A percentile compares a stretch with the other conserved stretches of the same genome.
These are phyloP conservation scores for Phymatocera aterrima DNA, from an alignment of 2,888 invertebrate species.

Conservation along the genomic window DNA sequence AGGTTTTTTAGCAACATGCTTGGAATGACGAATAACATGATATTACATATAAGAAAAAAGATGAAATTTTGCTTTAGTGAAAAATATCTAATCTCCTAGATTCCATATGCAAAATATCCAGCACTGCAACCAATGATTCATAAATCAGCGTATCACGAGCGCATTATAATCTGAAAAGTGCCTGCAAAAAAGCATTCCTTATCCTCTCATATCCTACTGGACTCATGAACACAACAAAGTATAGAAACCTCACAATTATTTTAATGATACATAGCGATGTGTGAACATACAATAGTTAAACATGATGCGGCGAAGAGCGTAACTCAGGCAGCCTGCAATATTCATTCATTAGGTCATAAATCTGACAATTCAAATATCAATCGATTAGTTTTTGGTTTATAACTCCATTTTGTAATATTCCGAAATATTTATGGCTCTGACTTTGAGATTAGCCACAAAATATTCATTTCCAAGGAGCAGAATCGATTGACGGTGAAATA, in stretches of 20 bases:
- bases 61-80: neutral
- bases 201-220: neutral
- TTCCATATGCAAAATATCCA: neutral
- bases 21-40: neutral
- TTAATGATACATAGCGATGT: neutral
- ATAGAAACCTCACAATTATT: conserved; percentile 16
- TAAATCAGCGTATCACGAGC: neutral
- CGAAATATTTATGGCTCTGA: neutral
- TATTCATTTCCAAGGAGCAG: neutral
- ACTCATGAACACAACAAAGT: neutral
- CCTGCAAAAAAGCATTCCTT: neutral
- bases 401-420: neutral
- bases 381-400: neutral
- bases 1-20: neutral
- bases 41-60: too few relatives aligned
- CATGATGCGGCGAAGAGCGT: neutral
- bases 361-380: neutral
- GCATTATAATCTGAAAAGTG: neutral
- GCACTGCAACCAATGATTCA: neutral
- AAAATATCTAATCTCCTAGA: neutral
- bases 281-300: neutral
- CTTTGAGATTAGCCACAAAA: neutral
- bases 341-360: neutral
- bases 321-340: neutral
- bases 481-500: neutral